Evolutionary conservation across 2,888 invertebrate genomes (phyloP).

Genomic region (Agriopis aurantiaria): DNA sequence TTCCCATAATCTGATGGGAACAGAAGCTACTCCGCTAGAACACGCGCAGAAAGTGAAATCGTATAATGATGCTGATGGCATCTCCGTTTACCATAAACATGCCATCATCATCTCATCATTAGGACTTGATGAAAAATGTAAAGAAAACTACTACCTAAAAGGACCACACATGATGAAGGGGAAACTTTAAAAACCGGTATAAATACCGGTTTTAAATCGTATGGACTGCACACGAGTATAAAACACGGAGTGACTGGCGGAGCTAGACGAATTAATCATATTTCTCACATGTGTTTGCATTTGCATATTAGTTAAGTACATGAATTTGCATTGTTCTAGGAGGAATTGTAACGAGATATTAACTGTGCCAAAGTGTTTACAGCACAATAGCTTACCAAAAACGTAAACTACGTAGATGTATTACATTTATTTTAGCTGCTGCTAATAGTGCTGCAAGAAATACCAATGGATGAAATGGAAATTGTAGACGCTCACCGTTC

Average conservation of each 20-base stretch:
- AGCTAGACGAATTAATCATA: neutral
- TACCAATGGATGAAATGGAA: neutral
- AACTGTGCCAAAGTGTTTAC: neutral
- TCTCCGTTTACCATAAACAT: constrained; percentile 45
- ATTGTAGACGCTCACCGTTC: constrained; percentile 70
- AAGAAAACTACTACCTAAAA: constrained; percentile 21
- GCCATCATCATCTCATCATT: constrained; percentile 43
- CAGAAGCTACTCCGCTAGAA: constrained; percentile 54
- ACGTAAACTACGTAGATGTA: neutral
- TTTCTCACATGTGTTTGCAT: constrained; percentile 13
- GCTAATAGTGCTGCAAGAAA: neutral
- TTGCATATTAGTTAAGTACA: neutral
- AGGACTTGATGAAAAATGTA: constrained; percentile 23
- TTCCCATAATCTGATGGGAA: constrained; percentile 57
- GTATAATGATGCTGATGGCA: constrained; percentile 50
- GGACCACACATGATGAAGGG: constrained; percentile 15
- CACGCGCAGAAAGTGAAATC: constrained; percentile 62
- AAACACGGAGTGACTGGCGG: neutral
- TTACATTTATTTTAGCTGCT: neutral
- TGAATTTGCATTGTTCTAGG: constrained; percentile 14
- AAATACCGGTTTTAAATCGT: neutral
- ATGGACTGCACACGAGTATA: neutral
- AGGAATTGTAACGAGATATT: neutral
- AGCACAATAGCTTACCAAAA: neutral
- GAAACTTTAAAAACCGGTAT: neutral